phyloP scores from a whole-genome alignment of 64 coral and sea anemone genomes.

The Dendronephthya gigantea region DNA sequence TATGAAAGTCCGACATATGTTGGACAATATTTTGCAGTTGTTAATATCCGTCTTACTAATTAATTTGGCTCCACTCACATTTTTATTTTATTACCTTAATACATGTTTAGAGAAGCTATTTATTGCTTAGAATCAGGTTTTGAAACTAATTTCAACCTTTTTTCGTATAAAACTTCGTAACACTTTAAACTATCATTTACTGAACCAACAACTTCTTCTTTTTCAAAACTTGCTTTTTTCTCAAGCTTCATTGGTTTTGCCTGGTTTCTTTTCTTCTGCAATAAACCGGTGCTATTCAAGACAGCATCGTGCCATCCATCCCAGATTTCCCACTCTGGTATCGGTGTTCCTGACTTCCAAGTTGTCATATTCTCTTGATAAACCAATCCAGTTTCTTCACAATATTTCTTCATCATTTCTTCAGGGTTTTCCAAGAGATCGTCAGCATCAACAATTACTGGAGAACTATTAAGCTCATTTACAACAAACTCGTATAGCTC shows the following conservation, averaged over 20 bases:
- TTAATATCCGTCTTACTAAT: too few relatives aligned
- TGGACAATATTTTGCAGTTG: too few relatives aligned
- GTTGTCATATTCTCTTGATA: slow-evolving; percentile 32
- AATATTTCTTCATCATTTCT: slow-evolving; percentile 34
- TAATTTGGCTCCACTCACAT: too few relatives aligned
- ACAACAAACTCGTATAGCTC: slow-evolving; percentile 44
- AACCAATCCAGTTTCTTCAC: slow-evolving; percentile 18
- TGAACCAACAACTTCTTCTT: neutral
- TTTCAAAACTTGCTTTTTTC: slow-evolving; percentile 2
- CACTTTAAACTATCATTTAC: neutral
- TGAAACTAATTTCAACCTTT: neutral
- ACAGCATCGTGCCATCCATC: slow-evolving; percentile 17
- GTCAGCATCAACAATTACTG: slow-evolving; percentile 32
- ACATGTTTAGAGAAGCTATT: too few relatives aligned
- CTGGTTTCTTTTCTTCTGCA: neutral
- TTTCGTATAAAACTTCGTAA: slow-evolving; percentile 13
- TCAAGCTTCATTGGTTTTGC: neutral
- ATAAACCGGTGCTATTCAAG: neutral
- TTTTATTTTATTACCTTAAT: too few relatives aligned
- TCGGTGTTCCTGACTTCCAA: neutral
- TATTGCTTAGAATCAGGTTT: neutral
- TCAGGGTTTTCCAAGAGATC: slow-evolving; percentile 31
- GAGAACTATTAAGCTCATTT: slow-evolving; percentile 13
- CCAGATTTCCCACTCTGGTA: neutral
- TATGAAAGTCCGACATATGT: too few relatives aligned